phyloP scores from a whole-genome alignment of 2,113 vertebrate genomes.

The Phaetusa simplex region DNA sequence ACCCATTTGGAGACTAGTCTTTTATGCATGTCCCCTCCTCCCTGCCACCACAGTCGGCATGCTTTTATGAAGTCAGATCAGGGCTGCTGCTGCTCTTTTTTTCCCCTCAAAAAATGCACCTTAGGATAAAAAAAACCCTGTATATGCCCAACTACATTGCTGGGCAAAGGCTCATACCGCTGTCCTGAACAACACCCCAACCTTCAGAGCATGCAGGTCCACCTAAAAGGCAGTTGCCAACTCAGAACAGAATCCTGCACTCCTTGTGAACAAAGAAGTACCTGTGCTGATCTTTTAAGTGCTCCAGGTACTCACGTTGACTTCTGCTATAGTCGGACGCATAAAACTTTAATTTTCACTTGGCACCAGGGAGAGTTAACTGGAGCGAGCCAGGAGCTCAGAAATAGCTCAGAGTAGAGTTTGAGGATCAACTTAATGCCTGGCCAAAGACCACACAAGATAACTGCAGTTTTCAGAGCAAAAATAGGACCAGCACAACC shows the following conservation, averaged over 20 bases:
- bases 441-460: not conserved
- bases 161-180: not conserved
- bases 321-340: not conserved
- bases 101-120: not conserved
- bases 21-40: not conserved
- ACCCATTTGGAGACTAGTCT: not conserved
- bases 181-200: not conserved
- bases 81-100: not conserved
- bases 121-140: not conserved
- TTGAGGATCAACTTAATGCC: not conserved
- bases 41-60: not conserved
- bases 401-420: not conserved
- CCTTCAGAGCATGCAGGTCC: not conserved
- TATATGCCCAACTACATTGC: not conserved
- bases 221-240: not conserved
- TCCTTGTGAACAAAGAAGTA: not conserved
- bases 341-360: not conserved
- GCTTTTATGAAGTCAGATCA: not conserved
- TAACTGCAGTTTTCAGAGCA: not conserved
- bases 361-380: not conserved
- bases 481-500: not conserved
- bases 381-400: not conserved
- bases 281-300: not conserved
- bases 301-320: not conserved
- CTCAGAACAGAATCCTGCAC: not conserved